These are phyloP conservation scores for Aspidapion aeneum DNA, from an alignment of 2,888 invertebrate species.

Conservation along the genomic window DNA sequence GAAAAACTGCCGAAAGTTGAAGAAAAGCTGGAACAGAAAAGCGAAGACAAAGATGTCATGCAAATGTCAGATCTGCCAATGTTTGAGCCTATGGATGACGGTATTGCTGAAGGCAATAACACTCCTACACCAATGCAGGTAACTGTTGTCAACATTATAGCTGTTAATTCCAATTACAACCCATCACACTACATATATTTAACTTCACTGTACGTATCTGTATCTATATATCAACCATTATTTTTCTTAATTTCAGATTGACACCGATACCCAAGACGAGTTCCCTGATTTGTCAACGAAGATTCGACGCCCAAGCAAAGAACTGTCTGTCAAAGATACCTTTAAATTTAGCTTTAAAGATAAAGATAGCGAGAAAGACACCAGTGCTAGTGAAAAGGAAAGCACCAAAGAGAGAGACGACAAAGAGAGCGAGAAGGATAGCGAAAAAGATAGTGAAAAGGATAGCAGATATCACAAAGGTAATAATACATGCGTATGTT, in stretches of 20 bases:
- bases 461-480: too few relatives aligned
- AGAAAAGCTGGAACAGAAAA: constrained; percentile 34
- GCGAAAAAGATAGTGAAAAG: too few relatives aligned
- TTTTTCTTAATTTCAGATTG: constrained; percentile 28
- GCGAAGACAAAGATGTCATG: constrained; percentile 11
- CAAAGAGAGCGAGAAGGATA: too few relatives aligned
- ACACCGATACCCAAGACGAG: constrained; percentile 26
- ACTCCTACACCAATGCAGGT: constrained; percentile 41
- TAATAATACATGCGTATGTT: too few relatives aligned
- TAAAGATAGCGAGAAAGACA: neutral
- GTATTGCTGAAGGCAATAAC: constrained; percentile 38
- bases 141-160: too few relatives aligned
- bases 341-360: neutral
- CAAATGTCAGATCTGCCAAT: constrained; percentile 12
- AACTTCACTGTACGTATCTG: too few relatives aligned
- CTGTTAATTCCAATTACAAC: too few relatives aligned
- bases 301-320: neutral
- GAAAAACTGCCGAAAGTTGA: neutral
- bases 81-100: constrained; percentile 30
- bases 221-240: too few relatives aligned
- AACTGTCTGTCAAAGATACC: neutral
- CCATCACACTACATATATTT: too few relatives aligned
- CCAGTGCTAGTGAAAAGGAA: too few relatives aligned
- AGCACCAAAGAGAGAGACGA: too few relatives aligned
- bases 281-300: constrained; percentile 9